Base-by-base conservation (phyloP, 2,888 invertebrate species). In the Thumatha senex region DNA sequence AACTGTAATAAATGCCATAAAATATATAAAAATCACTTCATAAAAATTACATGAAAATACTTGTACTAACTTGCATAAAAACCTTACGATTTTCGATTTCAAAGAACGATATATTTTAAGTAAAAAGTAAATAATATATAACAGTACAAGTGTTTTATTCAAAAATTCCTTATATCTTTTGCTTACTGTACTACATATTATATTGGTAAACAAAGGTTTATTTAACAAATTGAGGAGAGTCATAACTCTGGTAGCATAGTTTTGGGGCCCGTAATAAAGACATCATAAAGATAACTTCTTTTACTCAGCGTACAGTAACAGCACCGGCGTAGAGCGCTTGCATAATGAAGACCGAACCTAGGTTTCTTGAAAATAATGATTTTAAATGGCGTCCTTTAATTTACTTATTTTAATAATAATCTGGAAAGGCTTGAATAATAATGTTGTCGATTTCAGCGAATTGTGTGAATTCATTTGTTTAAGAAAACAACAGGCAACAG, bases 201-300 rank as follows among this genome's bases (percentile, higher is more conserved):
- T 51, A 52, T 51, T 60, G 57, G 65, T 63, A 73, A 71, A 76
- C 77, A 78, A 76, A 78, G 69, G 64, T 61, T 74, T 72, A 72
- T 77, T 71, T 74, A 62, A 65, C 62, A 64, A 70, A 76, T 74
- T 70, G 77, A 71, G 71, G 72, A 68, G 61, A 61, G 69, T 67
- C 62, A 74, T 79, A 78, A 79, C 75, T 79, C 74, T 71, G n/a
- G n/a, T n/a, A n/a, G n/a, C n/a, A 76, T 80, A 74, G 64, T 61
- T 69, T 67, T 66, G 68, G 63, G 70, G 72, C 64, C 72, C 67
- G 78, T 77, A 74, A 77, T 80, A 80, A 79, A 80, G 75, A 68
- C 78, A 72, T 80, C 76, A 76, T 80, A 73, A 71, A 71, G 75
- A 80, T 80, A 74, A 76, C 78, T 78, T 80, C n/a, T 79, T 80